phyloP scores from a whole-genome alignment of 2,113 vertebrate genomes.

The Agelaius tricolor region DNA sequence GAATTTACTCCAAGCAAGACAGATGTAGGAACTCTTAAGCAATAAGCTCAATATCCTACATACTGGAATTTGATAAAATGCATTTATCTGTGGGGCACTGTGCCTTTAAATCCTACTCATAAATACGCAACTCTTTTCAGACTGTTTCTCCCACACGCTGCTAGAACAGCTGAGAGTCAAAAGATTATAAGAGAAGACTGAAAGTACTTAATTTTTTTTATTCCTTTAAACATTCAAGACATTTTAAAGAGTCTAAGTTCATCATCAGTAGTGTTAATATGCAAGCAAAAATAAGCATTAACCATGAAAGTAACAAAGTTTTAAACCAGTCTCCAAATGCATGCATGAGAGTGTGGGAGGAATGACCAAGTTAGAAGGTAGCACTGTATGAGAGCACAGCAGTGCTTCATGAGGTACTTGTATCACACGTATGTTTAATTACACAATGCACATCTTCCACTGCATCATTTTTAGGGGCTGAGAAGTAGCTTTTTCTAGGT shows the following conservation, averaged over 20 bases:
- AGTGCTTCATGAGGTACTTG: background rate
- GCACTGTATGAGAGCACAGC: background rate
- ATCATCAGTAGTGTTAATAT: background rate
- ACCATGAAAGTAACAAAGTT: background rate
- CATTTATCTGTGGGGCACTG: background rate
- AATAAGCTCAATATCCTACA: background rate
- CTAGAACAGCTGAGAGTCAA: background rate
- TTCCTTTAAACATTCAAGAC: background rate
- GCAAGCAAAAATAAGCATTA: background rate
- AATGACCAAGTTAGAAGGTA: fast-evolving
- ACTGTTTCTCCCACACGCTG: background rate
- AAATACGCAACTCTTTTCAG: background rate
- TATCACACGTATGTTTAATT: background rate
- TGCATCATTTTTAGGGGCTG: background rate
- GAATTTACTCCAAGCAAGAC: slow-evolving; percentile 6
- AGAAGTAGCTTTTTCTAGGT: background rate
- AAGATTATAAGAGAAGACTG: background rate
- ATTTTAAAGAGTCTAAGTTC: background rate
- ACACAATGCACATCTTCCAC: background rate
- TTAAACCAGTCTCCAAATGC: background rate
- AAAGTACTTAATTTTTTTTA: background rate
- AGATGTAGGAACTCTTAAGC: background rate
- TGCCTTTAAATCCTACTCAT: background rate
- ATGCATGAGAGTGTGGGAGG: background rate
- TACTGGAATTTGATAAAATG: slow-evolving; percentile 1